phyloP scores from a whole-genome alignment of 1,140 invertebrate species.

The Diploscapter pachys region DNA sequence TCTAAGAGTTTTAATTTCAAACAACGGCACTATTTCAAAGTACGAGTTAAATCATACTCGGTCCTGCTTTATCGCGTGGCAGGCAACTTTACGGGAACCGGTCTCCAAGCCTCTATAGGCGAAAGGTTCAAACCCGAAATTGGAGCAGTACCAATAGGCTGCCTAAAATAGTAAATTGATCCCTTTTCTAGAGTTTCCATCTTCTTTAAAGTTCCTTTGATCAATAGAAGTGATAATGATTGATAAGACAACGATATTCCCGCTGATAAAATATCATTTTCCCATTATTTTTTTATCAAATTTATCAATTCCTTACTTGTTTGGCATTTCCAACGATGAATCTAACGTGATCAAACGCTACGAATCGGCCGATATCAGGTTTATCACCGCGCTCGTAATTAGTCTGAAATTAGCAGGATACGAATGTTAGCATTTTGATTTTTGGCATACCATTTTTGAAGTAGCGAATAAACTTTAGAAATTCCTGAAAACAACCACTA shows the following conservation, averaged over 20 bases:
- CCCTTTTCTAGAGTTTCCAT: not conserved
- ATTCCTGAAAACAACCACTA: too few relatives aligned
- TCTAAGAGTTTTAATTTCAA: constrained; percentile 64
- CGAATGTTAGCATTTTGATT: too few relatives aligned
- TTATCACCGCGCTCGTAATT: constrained; percentile 58
- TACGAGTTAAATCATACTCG: constrained; percentile 64
- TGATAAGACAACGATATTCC: not conserved
- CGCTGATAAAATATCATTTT: not conserved
- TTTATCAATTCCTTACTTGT: constrained; percentile 68
- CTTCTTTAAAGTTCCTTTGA: not conserved
- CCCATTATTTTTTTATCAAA: not conserved
- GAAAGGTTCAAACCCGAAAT: constrained; percentile 86
- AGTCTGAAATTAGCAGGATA: constrained; percentile 11
- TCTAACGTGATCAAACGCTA: constrained; percentile 87
- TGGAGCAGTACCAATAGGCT: constrained; percentile 83
- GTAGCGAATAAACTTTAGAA: too few relatives aligned
- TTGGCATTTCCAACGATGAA: constrained; percentile 98
- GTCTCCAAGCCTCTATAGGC: constrained; percentile 93
- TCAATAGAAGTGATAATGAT: constrained; percentile 2
- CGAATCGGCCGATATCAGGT: constrained; percentile 68
- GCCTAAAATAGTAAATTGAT: constrained; percentile 67
- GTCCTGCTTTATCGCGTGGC: constrained; percentile 85
- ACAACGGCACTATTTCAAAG: constrained; percentile 24
- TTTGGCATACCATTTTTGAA: too few relatives aligned
- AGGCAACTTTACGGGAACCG: constrained; percentile 75